These are phyloP conservation scores for Drosophila mettleri DNA, from an alignment of 2,888 invertebrate genomes.

Conservation along the genomic window DNA sequence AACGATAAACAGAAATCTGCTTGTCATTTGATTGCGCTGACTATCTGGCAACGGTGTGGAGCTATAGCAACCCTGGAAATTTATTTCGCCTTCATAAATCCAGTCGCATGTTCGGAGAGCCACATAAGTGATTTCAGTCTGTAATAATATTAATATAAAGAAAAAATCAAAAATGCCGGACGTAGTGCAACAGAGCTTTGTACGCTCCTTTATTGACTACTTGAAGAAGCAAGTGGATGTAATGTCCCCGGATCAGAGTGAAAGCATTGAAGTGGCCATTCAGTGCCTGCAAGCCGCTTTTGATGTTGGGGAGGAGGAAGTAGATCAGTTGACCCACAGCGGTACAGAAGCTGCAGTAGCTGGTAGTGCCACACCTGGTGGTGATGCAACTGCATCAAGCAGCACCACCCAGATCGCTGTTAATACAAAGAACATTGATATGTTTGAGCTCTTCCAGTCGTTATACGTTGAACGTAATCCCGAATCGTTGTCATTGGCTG, in stretches of 20 bases:
- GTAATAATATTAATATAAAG: conserved; percentile 1
- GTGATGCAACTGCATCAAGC: conserved; percentile 34
- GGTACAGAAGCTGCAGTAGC: conserved; percentile 25
- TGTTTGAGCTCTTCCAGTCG: conserved; percentile 85
- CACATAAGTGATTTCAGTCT: conserved; percentile 54
- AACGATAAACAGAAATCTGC: conserved; percentile 35
- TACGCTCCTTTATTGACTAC: conserved; percentile 83
- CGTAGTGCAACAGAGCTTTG: conserved; percentile 83
- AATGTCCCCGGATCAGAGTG: conserved; percentile 82
- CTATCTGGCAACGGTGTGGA: conserved; percentile 16
- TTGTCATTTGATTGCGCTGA: conserved; percentile 17
- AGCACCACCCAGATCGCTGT: conserved; percentile 16
- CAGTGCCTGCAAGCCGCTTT: conserved; percentile 97
- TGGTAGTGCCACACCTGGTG: conserved; percentile 23
- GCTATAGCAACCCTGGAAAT: conserved; percentile 43
- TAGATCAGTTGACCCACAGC: conserved; percentile 42
- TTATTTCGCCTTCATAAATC: conserved; percentile 36
- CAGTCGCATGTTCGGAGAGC: conserved; percentile 55
- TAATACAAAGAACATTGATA: conserved; percentile 82
- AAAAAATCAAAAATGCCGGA: conserved; percentile 76
- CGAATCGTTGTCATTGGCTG: conserved; percentile 89
- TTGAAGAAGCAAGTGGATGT: conserved; percentile 82
- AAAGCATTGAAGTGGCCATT: conserved; percentile 93
- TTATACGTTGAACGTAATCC: conserved; percentile 85
- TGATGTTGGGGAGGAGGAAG: conserved; percentile 86